Percentiles rank a stretch among this genome's conserved stretches.
Conservation (phyloP, 2,888 invertebrate genomes). For the Deilephila porcellus region DNA sequence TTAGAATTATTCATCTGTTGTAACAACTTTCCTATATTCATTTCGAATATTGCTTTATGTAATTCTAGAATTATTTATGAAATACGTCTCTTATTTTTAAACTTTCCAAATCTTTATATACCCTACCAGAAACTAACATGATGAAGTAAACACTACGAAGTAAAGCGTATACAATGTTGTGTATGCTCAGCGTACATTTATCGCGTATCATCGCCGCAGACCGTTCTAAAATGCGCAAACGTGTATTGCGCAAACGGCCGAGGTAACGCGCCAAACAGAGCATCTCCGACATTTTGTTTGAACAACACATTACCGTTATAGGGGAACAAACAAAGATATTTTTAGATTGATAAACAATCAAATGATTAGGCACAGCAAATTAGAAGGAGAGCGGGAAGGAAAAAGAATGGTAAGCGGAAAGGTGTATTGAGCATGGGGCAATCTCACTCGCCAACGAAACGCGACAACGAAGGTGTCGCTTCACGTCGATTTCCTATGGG, state of each 20-base stretch:
- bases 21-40: too few species aligned
- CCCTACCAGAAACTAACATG: not conserved
- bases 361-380: not conserved
- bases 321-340: not conserved
- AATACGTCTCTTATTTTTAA: too few species aligned
- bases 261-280: conserved; percentile 72
- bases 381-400: too few species aligned
- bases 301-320: conserved; percentile 2
- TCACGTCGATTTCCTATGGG: too few species aligned
- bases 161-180: not conserved
- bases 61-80: too few species aligned
- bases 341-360: not conserved
- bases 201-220: conserved; percentile 41
- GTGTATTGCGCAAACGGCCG: conserved; percentile 54
- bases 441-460: too few species aligned
- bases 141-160: not conserved
- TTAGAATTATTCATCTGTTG: too few species aligned
- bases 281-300: conserved; percentile 54
- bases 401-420: too few species aligned
- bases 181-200: conserved; percentile 18
- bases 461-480: too few species aligned
- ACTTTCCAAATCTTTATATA: too few species aligned
- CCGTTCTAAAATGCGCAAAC: conserved; percentile 50
- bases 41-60: too few species aligned
- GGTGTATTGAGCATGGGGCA: too few species aligned